Evolutionary conservation across 30 jellyfish, hydroid and myxozoan genomes (phyloP).

Genomic region (Aurelia aurita complex sp. Pacific): DNA sequence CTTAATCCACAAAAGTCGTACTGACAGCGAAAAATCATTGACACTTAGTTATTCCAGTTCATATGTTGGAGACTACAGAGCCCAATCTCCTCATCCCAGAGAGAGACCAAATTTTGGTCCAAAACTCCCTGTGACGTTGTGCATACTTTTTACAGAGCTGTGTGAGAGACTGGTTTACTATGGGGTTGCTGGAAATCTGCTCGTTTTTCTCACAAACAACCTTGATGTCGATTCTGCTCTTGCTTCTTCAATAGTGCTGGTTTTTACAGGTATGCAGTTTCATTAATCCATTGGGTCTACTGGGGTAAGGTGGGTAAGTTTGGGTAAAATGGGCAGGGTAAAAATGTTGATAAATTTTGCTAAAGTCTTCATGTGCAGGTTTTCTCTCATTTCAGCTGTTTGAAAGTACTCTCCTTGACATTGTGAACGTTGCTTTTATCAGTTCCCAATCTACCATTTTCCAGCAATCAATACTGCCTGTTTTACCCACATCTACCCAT

Average conservation of each 20-base stretch:
- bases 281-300: neutral
- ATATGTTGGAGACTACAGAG: constrained; percentile 3
- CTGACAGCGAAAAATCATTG: constrained; percentile 49
- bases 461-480: too few species aligned
- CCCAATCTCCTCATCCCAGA: neutral
- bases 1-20: constrained; percentile 16
- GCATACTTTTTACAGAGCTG: constrained; percentile 75
- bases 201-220: constrained; percentile 55
- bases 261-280: constrained; percentile 63
- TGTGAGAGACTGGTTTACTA: constrained; percentile 80
- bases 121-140: constrained; percentile 26
- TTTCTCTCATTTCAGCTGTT: too few species aligned
- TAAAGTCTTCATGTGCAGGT: too few species aligned
- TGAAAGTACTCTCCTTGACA: too few species aligned
- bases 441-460: too few species aligned
- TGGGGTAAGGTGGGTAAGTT: too few species aligned
- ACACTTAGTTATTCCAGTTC: constrained; percentile 50
- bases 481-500: too few species aligned
- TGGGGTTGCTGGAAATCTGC: constrained; percentile 80
- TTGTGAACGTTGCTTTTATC: too few species aligned
- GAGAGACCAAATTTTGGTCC: constrained; percentile 37
- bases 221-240: constrained; percentile 32
- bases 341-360: too few species aligned
- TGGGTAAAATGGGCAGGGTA: too few species aligned
- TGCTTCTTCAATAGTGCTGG: constrained; percentile 72